Evolutionary conservation across 2,888 invertebrate genomes (phyloP).

Genomic region (Aproaerema taeniolella): DNA sequence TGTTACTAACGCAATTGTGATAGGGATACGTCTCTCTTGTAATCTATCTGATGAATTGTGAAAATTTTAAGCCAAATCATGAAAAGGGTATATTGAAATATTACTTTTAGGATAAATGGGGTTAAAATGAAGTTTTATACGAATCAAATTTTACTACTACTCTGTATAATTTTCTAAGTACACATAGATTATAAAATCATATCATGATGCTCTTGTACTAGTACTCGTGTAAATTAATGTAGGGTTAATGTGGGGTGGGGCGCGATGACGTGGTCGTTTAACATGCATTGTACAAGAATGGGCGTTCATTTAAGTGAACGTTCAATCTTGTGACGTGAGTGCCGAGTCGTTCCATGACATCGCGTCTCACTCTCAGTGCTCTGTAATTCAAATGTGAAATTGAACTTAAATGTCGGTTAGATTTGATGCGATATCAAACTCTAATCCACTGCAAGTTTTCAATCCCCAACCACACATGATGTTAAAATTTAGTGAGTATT

Average conservation of each 20-base stretch:
- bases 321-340: too few relatives aligned
- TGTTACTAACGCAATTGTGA: constrained; percentile 63
- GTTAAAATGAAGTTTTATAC: constrained; percentile 67
- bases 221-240: constrained; percentile 49
- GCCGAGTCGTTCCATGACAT: too few relatives aligned
- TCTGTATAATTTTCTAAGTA: constrained; percentile 67
- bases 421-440: too few relatives aligned
- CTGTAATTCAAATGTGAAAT: too few relatives aligned
- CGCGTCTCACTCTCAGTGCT: too few relatives aligned
- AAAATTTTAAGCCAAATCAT: constrained; percentile 69
- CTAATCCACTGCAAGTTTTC: constrained; percentile 9
- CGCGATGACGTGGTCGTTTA: neutral
- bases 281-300: too few relatives aligned
- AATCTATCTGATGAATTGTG: constrained; percentile 57
- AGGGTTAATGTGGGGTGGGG: constrained; percentile 21
- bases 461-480: constrained; percentile 6
- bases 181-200: constrained; percentile 64
- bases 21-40: constrained; percentile 63
- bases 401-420: too few relatives aligned
- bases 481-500: constrained; percentile 28
- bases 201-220: constrained; percentile 57
- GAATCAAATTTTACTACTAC: constrained; percentile 66
- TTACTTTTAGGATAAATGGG: constrained; percentile 67
- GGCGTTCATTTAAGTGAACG: too few relatives aligned
- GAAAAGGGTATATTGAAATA: constrained; percentile 71